Percentiles rank a stretch among this genome's conserved stretches.
Evolutionary conservation across 2,113 vertebrate genomes (phyloP).

Genomic region (Tursiops truncatus): DNA sequence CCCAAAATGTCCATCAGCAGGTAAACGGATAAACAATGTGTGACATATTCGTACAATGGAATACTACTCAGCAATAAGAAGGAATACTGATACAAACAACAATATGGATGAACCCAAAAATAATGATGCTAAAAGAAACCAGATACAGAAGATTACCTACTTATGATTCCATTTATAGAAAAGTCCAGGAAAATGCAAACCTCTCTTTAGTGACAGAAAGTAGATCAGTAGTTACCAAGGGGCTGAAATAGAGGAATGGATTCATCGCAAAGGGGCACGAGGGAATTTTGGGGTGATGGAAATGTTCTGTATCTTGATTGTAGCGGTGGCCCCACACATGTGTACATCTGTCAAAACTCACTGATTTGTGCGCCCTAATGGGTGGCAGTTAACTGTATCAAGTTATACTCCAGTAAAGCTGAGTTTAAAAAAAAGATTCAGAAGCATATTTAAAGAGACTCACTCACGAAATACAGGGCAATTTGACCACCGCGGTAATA

Average conservation of each 20-base stretch:
- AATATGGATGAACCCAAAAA: rapidly evolving
- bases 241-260: not conserved
- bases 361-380: not conserved
- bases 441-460: not conserved
- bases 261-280: not conserved
- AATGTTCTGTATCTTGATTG: not conserved
- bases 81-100: rapidly evolving
- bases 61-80: not conserved
- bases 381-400: no score
- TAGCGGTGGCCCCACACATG: not conserved
- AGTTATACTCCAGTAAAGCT: no score
- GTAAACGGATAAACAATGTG: not conserved
- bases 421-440: not conserved
- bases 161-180: no score
- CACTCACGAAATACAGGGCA: not conserved
- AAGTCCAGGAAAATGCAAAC: not conserved
- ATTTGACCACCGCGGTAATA: not conserved
- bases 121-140: not conserved
- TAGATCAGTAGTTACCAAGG: not conserved
- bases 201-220: not conserved
- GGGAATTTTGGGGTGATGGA: not conserved
- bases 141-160: not conserved
- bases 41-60: not conserved
- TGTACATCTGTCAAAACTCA: not conserved
- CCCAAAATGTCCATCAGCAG: not conserved